Base-by-base conservation (phyloP, 2,888 invertebrate genomes). In the Lasioglossum marginatum region DNA sequence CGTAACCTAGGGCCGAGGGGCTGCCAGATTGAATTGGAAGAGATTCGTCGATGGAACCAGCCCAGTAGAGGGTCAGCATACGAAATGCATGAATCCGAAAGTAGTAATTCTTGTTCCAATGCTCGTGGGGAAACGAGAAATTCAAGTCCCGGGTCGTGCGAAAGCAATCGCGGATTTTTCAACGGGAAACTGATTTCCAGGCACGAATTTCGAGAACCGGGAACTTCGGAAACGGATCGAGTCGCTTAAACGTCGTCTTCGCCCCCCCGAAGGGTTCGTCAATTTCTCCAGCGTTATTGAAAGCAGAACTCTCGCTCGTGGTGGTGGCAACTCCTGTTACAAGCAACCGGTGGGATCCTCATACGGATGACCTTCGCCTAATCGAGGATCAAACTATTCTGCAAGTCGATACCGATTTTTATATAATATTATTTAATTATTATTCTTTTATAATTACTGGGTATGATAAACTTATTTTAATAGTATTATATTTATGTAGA, bases 81-180 rank as follows among this genome's bases (percentile, higher is more conserved):
- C 60, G 60, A 60, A 60, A 60, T 60, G 27, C 60, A 60, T 60
- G 60, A 60, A 60, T 60, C 16, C 27, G 60, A 60, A 60, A 60
- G 60, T 60, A 60, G 60, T 60, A 60, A 60, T 60, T 60, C 60
- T 60, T 60, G 60, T 60, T 27, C 27, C 60, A n/a, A 60, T 60
- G 27, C 60, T 16, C 60, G 14, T 14, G 60, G 27, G 60, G 6
- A 14, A 14, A 27, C 60, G 60, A 27, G 60, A 31, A 60, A 60
- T 60, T 60, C 60, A 27, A 45, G 60, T 60, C 60, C 12, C 14
- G 27, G 60, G 16, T 4, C 60, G 60, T 31, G 60, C 27, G 27
- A 27, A 60, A 60, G 60, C 60, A 60, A 60, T 60, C 60, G 60
- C 27, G 27, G 60, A 27, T 60, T 60, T 60, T 60, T 60, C 60